Evolutionary conservation across 2,888 invertebrate species (phyloP).

Genomic region (Brenthis ino): DNA sequence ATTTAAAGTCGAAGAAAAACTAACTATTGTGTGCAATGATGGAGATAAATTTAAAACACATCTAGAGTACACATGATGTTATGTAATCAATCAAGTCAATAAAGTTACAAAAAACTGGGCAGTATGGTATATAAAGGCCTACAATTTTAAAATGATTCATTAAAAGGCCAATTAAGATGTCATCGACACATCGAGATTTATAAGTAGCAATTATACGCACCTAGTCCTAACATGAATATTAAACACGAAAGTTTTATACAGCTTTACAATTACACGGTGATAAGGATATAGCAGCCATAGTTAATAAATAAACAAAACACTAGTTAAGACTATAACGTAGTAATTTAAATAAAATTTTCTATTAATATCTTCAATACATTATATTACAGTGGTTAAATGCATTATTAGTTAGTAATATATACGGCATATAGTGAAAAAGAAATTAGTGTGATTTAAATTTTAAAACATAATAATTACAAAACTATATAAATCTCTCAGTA

Average conservation of each 20-base stretch:
- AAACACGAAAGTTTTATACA: conserved; percentile 64
- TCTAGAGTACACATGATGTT: neutral
- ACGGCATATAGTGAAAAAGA: neutral
- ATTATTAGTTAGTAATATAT: too few species aligned
- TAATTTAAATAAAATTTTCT: neutral
- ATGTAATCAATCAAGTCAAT: neutral
- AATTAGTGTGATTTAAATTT: neutral
- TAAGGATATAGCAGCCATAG: conserved; percentile 53
- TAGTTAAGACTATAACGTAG: neutral
- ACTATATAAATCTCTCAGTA: neutral
- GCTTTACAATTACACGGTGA: conserved; percentile 59
- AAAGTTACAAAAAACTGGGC: neutral
- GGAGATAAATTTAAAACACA: neutral
- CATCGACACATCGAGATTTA: conserved; percentile 73
- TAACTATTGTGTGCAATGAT: too few species aligned
- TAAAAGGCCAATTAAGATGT: conserved; percentile 75
- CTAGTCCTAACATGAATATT: conserved; percentile 76
- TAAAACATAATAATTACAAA: neutral
- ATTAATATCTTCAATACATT: neutral
- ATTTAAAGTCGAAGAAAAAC: too few species aligned
- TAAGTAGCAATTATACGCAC: conserved; percentile 72
- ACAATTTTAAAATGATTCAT: conserved; percentile 62
- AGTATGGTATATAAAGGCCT: conserved; percentile 14
- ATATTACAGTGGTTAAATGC: too few species aligned
- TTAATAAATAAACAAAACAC: conserved; percentile 25